Percentiles rank a stretch among this genome's conserved stretches.
phyloP scores from a whole-genome alignment of 2,797 vertebrate species.

The Alauda arvensis region DNA sequence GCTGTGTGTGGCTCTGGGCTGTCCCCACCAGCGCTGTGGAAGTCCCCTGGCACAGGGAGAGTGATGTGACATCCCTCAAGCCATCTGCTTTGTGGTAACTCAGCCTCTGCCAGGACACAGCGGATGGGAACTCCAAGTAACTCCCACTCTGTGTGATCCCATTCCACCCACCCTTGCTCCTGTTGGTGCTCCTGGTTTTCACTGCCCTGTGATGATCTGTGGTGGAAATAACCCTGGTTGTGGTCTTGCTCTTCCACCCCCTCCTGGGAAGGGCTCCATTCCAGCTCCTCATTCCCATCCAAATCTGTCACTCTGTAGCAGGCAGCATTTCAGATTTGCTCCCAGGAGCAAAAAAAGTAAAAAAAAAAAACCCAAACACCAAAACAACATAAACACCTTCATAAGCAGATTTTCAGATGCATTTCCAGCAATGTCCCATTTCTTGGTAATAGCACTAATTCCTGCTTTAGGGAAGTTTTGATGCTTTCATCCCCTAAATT shows the following conservation, averaged over 20 bases:
- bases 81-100: slow-evolving; percentile 34
- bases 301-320: neutral
- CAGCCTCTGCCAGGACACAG: slow-evolving; percentile 3
- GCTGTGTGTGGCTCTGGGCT: neutral
- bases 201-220: neutral
- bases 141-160: neutral
- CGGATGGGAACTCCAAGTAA: neutral
- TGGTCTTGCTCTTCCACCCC: neutral
- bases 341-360: neutral
- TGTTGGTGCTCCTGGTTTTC: neutral
- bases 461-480: neutral
- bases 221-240: neutral
- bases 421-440: neutral
- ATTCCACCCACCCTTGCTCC: neutral
- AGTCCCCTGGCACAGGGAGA: slow-evolving; percentile 59
- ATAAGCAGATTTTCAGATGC: neutral
- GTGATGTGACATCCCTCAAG: neutral
- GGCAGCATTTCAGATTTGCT: neutral
- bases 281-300: neutral
- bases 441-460: neutral
- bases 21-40: slow-evolving; percentile 16
- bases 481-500: neutral
- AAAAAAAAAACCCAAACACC: neutral
- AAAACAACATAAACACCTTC: neutral
- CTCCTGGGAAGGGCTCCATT: neutral